A percentile compares a stretch with the other conserved stretches of the same genome.
These are phyloP conservation scores for Mus spretus DNA, from an alignment of 2,797 vertebrate species.

Conservation along the genomic window DNA sequence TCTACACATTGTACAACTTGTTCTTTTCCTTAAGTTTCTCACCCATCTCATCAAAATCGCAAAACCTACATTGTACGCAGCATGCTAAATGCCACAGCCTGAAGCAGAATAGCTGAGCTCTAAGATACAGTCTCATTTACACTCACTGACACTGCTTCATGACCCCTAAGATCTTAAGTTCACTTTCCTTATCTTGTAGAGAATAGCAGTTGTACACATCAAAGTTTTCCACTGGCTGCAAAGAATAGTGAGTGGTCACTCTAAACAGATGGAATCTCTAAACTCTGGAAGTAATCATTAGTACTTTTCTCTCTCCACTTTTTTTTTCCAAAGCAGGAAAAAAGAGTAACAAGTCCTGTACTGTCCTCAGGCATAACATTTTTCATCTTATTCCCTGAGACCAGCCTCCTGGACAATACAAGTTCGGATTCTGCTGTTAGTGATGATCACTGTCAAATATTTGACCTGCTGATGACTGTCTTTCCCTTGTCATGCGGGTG, in stretches of 20 bases:
- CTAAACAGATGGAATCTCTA: neutral
- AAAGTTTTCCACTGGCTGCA: neutral
- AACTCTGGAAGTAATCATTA: conserved; percentile 10
- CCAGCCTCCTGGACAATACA: neutral
- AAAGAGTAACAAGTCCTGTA: conserved; percentile 16
- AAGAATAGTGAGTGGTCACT: neutral
- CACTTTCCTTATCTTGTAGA: conserved; percentile 1
- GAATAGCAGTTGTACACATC: neutral
- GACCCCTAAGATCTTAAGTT: neutral
- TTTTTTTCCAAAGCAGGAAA: neutral
- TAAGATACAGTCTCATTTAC: neutral
- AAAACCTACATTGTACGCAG: neutral
- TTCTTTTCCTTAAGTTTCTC: neutral
- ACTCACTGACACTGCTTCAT: neutral
- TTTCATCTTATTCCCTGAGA: conserved; percentile 41
- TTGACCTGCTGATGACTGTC: neutral
- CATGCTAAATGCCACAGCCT: neutral
- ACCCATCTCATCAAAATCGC: neutral
- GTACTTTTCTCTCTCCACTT: neutral
- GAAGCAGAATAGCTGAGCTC: neutral
- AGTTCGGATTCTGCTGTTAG: neutral
- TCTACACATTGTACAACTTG: neutral
- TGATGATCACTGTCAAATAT: conserved; percentile 52
- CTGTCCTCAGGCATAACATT: neutral
- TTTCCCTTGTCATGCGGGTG: neutral